Evolutionary conservation across 2,113 vertebrate species (phyloP).

Genomic region (Pterocles orientalis): DNA sequence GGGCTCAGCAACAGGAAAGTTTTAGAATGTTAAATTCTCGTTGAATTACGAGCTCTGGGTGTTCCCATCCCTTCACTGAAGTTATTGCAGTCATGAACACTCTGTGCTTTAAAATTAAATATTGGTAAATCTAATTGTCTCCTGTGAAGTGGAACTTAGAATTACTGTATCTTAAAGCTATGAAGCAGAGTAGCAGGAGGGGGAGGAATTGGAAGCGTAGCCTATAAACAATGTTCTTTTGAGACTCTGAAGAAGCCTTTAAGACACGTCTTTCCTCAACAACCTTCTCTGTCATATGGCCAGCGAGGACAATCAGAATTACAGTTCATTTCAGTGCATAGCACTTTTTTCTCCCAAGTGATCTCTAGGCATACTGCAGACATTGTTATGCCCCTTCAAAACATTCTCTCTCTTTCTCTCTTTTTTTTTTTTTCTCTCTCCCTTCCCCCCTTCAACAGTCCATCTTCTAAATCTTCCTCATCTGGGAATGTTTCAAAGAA

Average conservation of each 20-base stretch:
- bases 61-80: background rate
- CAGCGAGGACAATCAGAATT: constrained; percentile 39
- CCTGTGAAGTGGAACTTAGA: constrained; percentile 49
- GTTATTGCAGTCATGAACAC: constrained; percentile 56
- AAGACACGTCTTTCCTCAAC: constrained; percentile 38
- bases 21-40: constrained; percentile 44
- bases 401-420: background rate
- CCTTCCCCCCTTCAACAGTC: background rate
- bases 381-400: background rate
- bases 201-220: background rate
- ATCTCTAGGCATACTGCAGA: background rate
- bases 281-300: constrained; percentile 24
- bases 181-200: background rate
- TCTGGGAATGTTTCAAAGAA: background rate
- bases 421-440: no score
- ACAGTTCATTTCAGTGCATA: background rate
- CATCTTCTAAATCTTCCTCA: background rate
- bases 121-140: constrained; percentile 73
- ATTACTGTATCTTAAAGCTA: constrained; percentile 43
- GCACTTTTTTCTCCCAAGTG: background rate
- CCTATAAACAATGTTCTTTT: constrained; percentile 54
- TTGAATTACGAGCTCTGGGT: constrained; percentile 52
- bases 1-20: background rate
- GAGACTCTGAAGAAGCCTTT: constrained; percentile 38
- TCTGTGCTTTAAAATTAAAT: constrained; percentile 68